phyloP scores from a whole-genome alignment of 2,113 vertebrate genomes.

The Suricata suricatta region DNA sequence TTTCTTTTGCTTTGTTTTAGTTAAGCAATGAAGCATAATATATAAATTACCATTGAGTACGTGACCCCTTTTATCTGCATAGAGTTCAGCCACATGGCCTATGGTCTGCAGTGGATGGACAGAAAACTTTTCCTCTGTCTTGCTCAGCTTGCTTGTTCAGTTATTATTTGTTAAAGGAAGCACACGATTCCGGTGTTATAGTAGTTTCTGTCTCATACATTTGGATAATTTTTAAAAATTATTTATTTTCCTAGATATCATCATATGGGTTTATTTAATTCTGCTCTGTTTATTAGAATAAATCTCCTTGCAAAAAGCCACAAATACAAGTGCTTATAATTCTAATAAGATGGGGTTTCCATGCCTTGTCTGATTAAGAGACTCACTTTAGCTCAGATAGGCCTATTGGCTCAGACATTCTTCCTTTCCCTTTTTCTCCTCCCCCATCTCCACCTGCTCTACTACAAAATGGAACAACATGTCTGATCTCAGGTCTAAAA shows the following conservation, averaged over 20 bases:
- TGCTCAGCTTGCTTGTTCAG: background rate
- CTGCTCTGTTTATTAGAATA: background rate
- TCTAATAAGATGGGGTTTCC: background rate
- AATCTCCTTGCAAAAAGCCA: background rate
- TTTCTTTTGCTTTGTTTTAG: background rate
- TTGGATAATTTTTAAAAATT: background rate
- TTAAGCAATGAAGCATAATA: background rate
- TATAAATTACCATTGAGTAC: background rate
- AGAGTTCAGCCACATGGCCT: background rate
- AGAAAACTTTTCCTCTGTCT: background rate
- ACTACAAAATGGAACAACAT: background rate
- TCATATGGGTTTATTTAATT: background rate
- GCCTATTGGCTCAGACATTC: background rate
- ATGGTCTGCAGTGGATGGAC: background rate
- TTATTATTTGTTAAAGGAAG: background rate
- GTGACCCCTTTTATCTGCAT: background rate
- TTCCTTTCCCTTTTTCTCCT: background rate
- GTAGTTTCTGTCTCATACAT: background rate
- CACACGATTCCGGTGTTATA: background rate
- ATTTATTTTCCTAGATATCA: background rate
- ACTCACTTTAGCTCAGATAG: background rate
- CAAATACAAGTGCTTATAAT: background rate
- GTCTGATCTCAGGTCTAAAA: background rate
- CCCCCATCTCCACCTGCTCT: rapidly evolving
- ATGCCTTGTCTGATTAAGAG: background rate